phyloP scores from a whole-genome alignment of 1,140 invertebrate genomes.

The Drosophila micromelanica region DNA sequence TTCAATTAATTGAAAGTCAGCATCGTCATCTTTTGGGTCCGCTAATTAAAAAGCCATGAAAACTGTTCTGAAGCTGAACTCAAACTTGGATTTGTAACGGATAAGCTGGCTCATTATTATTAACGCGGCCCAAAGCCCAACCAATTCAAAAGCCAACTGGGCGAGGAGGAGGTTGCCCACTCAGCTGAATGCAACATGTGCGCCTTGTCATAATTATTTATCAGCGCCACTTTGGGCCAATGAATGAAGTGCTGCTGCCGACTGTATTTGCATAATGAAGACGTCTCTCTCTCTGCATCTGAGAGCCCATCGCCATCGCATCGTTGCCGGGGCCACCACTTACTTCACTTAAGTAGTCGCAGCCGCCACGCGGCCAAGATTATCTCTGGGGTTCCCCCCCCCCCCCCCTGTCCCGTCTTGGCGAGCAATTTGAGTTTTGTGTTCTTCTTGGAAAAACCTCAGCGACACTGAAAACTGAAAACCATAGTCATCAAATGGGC shows the following conservation, averaged over 20 bases:
- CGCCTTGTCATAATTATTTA: slow-evolving; percentile 64
- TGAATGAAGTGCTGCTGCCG: slow-evolving; percentile 59
- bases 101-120: slow-evolving; percentile 40
- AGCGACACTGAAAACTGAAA: slow-evolving; percentile 7
- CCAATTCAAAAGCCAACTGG: not conserved
- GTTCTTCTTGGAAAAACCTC: slow-evolving; percentile 19
- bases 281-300: slow-evolving; percentile 31
- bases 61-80: slow-evolving; percentile 21
- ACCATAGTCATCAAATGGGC: slow-evolving; percentile 13
- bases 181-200: slow-evolving; percentile 22
- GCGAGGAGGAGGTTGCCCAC: too few species aligned
- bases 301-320: slow-evolving; percentile 18
- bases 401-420: not conserved
- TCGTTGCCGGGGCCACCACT: slow-evolving; percentile 44
- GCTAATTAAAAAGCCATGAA: slow-evolving; percentile 71
- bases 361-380: slow-evolving; percentile 47
- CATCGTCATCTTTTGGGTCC: slow-evolving; percentile 45
- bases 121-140: slow-evolving; percentile 3
- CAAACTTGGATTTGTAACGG: slow-evolving; percentile 5
- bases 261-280: slow-evolving; percentile 70
- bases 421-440: not conserved
- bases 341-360: slow-evolving; percentile 51
- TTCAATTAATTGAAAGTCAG: slow-evolving; percentile 55
- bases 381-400: not conserved
- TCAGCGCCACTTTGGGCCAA: slow-evolving; percentile 53